Conservation (phyloP, 1,140 invertebrate species). For the Holcopasites calliopsidis region DNA sequence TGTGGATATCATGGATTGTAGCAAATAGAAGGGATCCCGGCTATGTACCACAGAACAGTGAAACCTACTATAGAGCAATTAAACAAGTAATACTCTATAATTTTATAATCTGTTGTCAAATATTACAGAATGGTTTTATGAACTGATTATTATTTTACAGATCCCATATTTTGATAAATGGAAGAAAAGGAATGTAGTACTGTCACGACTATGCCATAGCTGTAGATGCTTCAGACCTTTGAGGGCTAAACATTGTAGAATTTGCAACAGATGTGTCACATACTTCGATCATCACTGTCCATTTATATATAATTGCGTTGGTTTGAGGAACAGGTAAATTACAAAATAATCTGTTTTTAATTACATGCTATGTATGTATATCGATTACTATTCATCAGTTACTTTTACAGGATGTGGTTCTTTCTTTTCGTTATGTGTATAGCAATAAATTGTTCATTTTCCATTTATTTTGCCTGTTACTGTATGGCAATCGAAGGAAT, state of each 20-base stretch:
- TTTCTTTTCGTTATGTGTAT: conserved; percentile 92
- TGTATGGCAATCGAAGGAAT: conserved; percentile 92
- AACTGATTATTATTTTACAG: conserved; percentile 65
- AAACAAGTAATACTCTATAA: conserved; percentile 81
- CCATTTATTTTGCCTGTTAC: conserved; percentile 93
- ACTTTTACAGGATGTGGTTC: conserved; percentile 90
- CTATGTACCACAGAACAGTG: conserved; percentile 92
- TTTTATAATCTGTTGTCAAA: not conserved
- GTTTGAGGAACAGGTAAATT: conserved; percentile 85
- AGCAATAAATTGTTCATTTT: conserved; percentile 91
- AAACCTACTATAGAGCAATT: conserved; percentile 93
- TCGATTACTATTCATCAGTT: not conserved
- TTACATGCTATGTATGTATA: not conserved
- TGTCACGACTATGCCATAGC: conserved; percentile 93
- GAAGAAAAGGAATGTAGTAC: conserved; percentile 91
- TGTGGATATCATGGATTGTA: conserved; percentile 96
- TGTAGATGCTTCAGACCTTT: conserved; percentile 92
- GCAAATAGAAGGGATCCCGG: conserved; percentile 94
- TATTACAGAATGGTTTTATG: not conserved
- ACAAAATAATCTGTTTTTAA: not conserved
- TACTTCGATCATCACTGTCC: conserved; percentile 98
- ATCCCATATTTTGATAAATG: conserved; percentile 94
- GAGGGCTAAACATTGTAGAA: conserved; percentile 93
- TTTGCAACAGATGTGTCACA: conserved; percentile 94
- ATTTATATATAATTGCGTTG: conserved; percentile 96